Evolutionary conservation across 2,113 vertebrate species (phyloP), one percentile per base, ranked within the genome.

Genomic region (Myotis yumanensis): DNA sequence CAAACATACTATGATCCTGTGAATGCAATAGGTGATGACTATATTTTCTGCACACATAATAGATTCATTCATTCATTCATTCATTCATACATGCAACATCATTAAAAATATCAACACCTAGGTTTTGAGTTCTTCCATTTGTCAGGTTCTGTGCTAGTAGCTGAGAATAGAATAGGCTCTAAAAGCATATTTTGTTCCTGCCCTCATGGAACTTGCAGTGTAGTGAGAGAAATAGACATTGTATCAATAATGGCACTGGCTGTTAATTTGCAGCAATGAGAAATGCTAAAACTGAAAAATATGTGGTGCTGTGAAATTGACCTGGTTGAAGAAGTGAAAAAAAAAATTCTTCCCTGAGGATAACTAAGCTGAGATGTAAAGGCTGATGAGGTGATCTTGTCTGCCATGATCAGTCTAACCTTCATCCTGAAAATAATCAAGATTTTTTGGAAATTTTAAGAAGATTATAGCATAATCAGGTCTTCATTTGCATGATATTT

Each of bases 361-460:
- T 25, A 43, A 75, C 54, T 66, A 62, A 89, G 5, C 15, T 51
- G 57, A 81, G 30, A 30, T 43, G 22, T 73, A 23, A 85, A 89
- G 28, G 10, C 14, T 71, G 51, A n/a, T n/a, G 68, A 76, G 32
- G 59, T 73, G 57, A 23, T 89, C 40, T 66, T 81, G 51, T 88
- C 81, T 59, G 37, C 43, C 28, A 48, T 75, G 43, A 75, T 52
- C 59, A 25, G 2, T 18, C 15, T 76, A 80, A 84, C 3, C 10
- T 43, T 72, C 86, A 30, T 69, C 52, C 43, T 75, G 16, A 92
- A 77, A 76, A 89, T 28, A 96, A 90, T 59, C 28, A 95, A 86
- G 57, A 72, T 59, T 43, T 46, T 46, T 20, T 85, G 59, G 37
- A 87, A 32, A 76, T 69, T 77, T 95, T 69, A 79, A 93, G 46